Evolutionary conservation across 2,888 invertebrate species (phyloP), one percentile per base, ranked within the genome.

Genomic region (Lasioglossum marginatum): DNA sequence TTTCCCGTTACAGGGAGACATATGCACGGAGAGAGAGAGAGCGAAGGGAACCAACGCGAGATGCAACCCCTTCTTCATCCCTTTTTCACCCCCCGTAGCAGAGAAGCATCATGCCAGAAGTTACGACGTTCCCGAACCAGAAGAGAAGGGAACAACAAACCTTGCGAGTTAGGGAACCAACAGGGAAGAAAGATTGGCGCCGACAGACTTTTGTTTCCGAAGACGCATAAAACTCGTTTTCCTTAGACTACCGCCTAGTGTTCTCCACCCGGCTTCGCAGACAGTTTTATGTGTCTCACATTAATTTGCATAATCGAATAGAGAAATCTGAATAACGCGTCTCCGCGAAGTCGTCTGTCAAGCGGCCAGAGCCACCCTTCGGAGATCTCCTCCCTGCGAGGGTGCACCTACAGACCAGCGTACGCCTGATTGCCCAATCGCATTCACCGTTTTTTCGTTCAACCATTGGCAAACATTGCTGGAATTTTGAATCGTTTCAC

Each of bases 231-330:
- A 94, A 94, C 92, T 94, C 93, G 88, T 83, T 87, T 82, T 85
- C 79, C 85, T 48, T 43, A 52, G 57, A 31, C 66, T 71, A 45
- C 48, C 40, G 71, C 66, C 60, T 31, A 27, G 71, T 70, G 45
- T n/a, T 66, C 57, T 52, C 27, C 60, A 68, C 87, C 90, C 31
- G n/a, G 31, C 89, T 82, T 79, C 86, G 85, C 90, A 93, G 92
- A 94, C 93, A 93, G 91, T 94, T 94, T 94, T 94, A 94, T 94
- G 93, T 91, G 91, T 92, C 92, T 93, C 92, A 94, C 93, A 92
- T 94, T 94, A 94, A 94, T 94, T 94, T 94, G 93, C 94, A 94
- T 94, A 94, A 94, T 94, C 94, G 94, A 94, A 94, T 94, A 94
- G 94, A 92, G 52, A 93, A 94, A 94, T 94, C 91, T 94, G 93